Evolutionary conservation across 1,140 invertebrate genomes (phyloP), one percentile per base, ranked within the genome.

Genomic region (Meloidogyne hapla): DNA sequence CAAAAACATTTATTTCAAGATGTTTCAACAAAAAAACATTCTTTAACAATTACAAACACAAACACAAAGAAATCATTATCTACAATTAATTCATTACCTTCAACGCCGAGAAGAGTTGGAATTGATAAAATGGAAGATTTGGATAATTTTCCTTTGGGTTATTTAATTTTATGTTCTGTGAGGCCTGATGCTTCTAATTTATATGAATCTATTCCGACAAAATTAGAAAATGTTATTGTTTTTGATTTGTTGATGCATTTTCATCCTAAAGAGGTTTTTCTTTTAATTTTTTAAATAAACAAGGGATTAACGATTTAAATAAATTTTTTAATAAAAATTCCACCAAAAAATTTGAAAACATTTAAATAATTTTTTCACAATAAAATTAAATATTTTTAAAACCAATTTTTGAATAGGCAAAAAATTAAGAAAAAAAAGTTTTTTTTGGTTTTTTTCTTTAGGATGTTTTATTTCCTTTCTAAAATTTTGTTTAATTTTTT

Each of bases 221-320:
- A 21, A 70, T 28, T 70, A 4, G 28, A 45, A 56, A 56, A 5
- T 61, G 38, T 61, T 25, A 45, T 70, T 45, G n/a, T 45, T 9
- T 18, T 28, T 1, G 69, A 70, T 61, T n/a, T 70, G 2, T 10
- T 70, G 69, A 5, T 70, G 69, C 45, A 42, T 26, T 70, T 45
- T 8, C 26, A 70, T 61, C 69, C 69, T 15, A 33, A 25, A 70
- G 38, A 70, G 69, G 69, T 70, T 25, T 23, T 25, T n/a, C n/a
- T n/a, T 69, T 23, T 28, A 5, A 66, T 23, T 40, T 21, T 10
- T 69, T 33, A 12, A 33, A 13, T 33, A 45, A n/a, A n/a, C n/a
- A n/a, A n/a, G n/a, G n/a, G n/a, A n/a, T n/a, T n/a, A n/a, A n/a
- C n/a, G n/a, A n/a, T n/a, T n/a, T n/a, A n/a, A n/a, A n/a, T n/a